Evolutionary conservation across 92 coral and sea anemone genomes (phyloP), one percentile per base, ranked within the genome.

Genomic region (Scolanthus callimorphus): DNA sequence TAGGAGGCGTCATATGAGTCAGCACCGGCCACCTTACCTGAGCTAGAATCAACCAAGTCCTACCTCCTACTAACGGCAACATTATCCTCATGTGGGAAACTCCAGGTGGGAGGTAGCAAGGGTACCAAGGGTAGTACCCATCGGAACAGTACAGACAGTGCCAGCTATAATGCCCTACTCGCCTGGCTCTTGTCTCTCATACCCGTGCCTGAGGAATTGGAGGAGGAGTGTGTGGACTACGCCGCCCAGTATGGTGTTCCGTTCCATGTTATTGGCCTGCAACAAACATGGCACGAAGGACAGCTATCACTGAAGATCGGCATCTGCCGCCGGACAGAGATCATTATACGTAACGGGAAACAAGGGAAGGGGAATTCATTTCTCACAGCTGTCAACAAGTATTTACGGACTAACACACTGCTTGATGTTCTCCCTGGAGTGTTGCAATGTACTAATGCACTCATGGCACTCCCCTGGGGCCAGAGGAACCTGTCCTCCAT

Each of bases 261-360:
- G 0, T 94, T 94, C 58, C 62, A 83, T 51, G 90, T 94, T 3
- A 74, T 81, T 27, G 96, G 96, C 39, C 70, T 94, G 51, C 96
- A 88, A 25, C 96, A 94, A 55, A 80, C 77, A 20, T 94, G 90
- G 89, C 95, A 89, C 37, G 91, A 94, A 41, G 99, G 96, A 0
- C 85, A 84, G 62, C 75, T 94, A 38, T 74, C 78, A 68, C 13
- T 94, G 20, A 85, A 84, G 12, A 62, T 88, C 9, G 99, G 82
- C 29, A 80, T 88, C 57, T 46, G 78, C 55, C 82, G 74, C 43
- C 74, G 90, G 21, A 30, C 56, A 17, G 73, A 51, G 20, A 29
- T 67, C n/a, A 60, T 48, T 17, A 34, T 49, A 2, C 77, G 79
- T 31, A 63, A 63, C 20, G 67, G 61, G 26, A 54, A 54, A 11